Base-by-base conservation (phyloP, 1,140 invertebrate species). In the Potamilus streckersoni region DNA sequence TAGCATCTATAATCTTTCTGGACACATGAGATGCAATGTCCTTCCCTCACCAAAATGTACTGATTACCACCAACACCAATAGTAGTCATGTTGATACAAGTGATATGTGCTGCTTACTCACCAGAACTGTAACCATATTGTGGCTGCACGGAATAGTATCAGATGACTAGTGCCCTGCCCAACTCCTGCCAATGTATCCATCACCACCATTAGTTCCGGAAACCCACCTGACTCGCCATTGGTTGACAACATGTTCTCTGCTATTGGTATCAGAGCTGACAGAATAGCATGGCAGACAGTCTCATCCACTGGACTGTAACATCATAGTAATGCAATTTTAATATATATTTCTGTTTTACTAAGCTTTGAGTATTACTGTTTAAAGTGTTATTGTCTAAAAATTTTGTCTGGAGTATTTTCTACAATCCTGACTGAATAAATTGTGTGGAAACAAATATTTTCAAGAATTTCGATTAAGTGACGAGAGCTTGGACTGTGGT, bases 131-230 rank as follows among this genome's bases (percentile, higher is more conserved):
- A 98, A 91, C 96, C 96, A 98, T 31, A 92, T 90, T 13, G 94
- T 92, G 0, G 94, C 93, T 8, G 95, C 94, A 78, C 94, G 93
- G 84, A 98, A 96, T 8, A 98, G 87, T 27, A 93, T 90, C 2
- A 93, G 88, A 88, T 98, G 96, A 1, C 96, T 95, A 38, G 93
- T 93, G 0, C 90, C 88, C 15, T 92, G 92, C 14, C 95, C 94
- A 56, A 95, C 94, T 86, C 96, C 94, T 1, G 96, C 96, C 72
- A 98, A 89, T 4, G 94, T 95, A 5, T 95, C 94, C 90, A 91
- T 89, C 11, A 96, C 93, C 78, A 94, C 92, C 91, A 98, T 94
- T 17, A 97, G 91, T 84, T 96, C 94, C 13, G 94, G 92, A 84
- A 96, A 96, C 49, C 94, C 94, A 62, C 93, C 91, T 2, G 92